phyloP scores from a whole-genome alignment of 2,113 vertebrate species.

The Ammodytes marinus region DNA sequence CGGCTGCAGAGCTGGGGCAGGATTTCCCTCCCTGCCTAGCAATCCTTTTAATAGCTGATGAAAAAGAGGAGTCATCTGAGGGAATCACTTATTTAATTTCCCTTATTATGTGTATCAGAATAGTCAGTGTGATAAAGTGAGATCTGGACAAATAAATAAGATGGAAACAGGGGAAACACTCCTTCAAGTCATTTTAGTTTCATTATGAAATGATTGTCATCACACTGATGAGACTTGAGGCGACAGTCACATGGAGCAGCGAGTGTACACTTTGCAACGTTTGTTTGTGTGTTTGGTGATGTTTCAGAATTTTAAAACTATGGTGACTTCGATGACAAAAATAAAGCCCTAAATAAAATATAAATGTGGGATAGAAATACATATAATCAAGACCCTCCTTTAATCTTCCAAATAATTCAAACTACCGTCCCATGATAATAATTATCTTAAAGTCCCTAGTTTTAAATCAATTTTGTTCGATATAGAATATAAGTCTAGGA shows the following conservation, averaged over 20 bases:
- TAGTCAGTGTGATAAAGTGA: not conserved
- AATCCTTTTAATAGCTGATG: not conserved
- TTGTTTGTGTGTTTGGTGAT: not conserved
- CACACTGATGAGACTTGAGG: not conserved
- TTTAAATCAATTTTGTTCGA: no score
- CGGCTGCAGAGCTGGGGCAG: not conserved
- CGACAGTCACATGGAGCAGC: conserved; percentile 17
- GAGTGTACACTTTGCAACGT: not conserved
- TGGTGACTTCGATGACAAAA: not conserved
- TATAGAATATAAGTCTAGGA: not conserved
- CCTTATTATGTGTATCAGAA: conserved; percentile 12
- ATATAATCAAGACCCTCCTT: not conserved
- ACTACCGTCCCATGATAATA: not conserved
- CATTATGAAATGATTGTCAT: not conserved
- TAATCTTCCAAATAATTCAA: not conserved
- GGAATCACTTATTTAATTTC: not conserved
- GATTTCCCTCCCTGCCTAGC: not conserved
- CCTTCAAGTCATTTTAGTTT: not conserved
- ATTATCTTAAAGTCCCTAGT: not conserved
- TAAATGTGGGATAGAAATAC: not conserved
- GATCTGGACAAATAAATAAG: not conserved
- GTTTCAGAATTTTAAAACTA: not conserved
- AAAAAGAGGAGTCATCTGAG: not conserved
- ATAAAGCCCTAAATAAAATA: not conserved
- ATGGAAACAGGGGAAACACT: not conserved